phyloP scores from a whole-genome alignment of 92 coral and sea anemone species.

The Phenganax marumi region DNA sequence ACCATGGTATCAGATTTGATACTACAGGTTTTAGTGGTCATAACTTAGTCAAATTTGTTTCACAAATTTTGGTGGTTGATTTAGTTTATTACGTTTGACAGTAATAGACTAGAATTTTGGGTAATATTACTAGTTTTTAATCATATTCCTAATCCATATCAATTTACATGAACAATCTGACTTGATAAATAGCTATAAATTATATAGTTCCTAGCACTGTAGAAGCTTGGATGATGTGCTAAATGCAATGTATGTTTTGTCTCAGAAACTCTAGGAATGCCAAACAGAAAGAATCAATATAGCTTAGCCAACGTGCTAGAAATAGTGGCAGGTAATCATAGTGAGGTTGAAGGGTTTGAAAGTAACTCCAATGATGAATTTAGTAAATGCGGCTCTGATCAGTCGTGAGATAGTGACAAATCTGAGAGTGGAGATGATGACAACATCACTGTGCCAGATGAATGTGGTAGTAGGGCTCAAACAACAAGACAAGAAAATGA shows the following conservation, averaged over 20 bases:
- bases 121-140: neutral
- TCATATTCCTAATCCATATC: neutral
- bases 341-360: slow-evolving; percentile 14
- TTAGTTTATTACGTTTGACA: neutral
- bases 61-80: neutral
- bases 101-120: too few species aligned
- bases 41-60: neutral
- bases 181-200: neutral
- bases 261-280: neutral
- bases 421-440: neutral
- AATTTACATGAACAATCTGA: neutral
- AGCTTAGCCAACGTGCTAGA: slow-evolving; percentile 15
- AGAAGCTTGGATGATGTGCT: neutral
- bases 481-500: slow-evolving; percentile 1
- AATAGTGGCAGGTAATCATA: neutral
- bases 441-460: neutral
- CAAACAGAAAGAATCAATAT: neutral
- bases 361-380: slow-evolving; percentile 15
- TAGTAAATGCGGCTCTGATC: neutral
- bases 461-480: neutral
- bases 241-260: neutral
- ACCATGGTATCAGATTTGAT: slow-evolving; percentile 16
- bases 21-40: slow-evolving; percentile 17
- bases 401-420: neutral
- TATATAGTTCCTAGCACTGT: neutral